Conservation (phyloP, 92 coral and sea anemone species). For the Hydrozoanthus gracilis region DNA sequence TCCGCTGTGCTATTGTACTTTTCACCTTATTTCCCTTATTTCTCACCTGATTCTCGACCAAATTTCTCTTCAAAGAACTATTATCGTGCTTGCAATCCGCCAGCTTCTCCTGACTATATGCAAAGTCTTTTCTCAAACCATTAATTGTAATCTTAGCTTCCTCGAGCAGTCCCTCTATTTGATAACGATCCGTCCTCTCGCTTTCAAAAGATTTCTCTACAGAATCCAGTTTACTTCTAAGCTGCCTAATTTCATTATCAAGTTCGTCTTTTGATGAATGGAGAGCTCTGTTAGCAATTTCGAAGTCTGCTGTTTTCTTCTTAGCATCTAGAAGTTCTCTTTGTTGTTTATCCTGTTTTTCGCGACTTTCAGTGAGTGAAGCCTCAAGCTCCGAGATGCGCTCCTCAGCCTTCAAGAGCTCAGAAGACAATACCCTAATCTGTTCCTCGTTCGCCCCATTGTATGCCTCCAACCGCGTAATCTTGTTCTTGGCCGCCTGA, state of each 20-base stretch:
- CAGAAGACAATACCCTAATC: constrained; percentile 65
- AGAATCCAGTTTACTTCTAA: constrained; percentile 61
- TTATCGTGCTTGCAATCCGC: constrained; percentile 63
- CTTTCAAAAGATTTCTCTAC: constrained; percentile 67
- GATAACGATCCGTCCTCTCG: constrained; percentile 66
- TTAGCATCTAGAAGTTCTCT: constrained; percentile 74
- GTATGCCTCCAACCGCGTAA: constrained; percentile 80
- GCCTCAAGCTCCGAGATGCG: constrained; percentile 70
- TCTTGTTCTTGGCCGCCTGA: constrained; percentile 67
- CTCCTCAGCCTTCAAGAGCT: constrained; percentile 65
- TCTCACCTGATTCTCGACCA: constrained; percentile 57
- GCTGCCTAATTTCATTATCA: constrained; percentile 64
- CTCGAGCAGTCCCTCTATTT: constrained; percentile 72
- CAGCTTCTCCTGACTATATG: constrained; percentile 56
- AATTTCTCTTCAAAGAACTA: constrained; percentile 53
- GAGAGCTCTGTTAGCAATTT: constrained; percentile 68
- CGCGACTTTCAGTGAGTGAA: constrained; percentile 59
- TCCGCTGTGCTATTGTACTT: too few species aligned
- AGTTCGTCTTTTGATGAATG: constrained; percentile 70
- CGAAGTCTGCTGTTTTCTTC: constrained; percentile 82
- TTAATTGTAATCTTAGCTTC: constrained; percentile 71
- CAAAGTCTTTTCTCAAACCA: constrained; percentile 56
- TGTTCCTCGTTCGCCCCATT: constrained; percentile 67
- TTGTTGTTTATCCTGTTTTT: constrained; percentile 68
- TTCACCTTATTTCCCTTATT: too few species aligned